Base-by-base conservation (phyloP, 2,797 vertebrate species). In the Neoniphon sammara region DNA sequence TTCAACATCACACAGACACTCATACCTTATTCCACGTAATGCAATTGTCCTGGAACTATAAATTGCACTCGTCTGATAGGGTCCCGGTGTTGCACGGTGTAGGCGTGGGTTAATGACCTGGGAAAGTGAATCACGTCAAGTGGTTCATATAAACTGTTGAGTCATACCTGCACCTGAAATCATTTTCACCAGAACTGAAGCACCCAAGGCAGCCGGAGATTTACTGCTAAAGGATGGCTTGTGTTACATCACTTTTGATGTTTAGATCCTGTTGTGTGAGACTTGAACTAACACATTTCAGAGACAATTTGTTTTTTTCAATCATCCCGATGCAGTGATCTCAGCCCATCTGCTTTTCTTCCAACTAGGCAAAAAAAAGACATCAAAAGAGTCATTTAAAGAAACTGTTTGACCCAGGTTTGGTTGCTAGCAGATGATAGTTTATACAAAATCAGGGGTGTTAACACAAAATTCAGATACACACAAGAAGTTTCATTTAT, bases 61-160 rank as follows among this genome's bases (percentile, higher is more conserved):
- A 72, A 64, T 78, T 68, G 58, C 79, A 69, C 71, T 75, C 23
- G 23, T 60, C 52, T 80, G 78, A 80, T 23, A 9, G 56, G 30
- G 30, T 66, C 73, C 74, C 54, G 0, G 71, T 75, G 73, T 62
- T 57, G 73, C 34, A 3, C 0, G 3, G 52, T 31, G 63, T 73
- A 63, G 75, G 81, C 34, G 59, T 46, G 34, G 65, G 67, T 80
- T 75, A 83, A 87, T 78, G 59, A 82, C 78, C 82, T 80, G 84
- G 80, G 85, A 81, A 83, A 83, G 75, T 84, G 70, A 89, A 86
- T 89, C 84, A 64, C 72, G 59, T 69, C 67, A 55, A 85, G 77
- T 20, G 62, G 81, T 86, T 71, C 57, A 49, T 85, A 72, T 77
- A 84, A 88, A 82, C 74, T 30, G 71, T 67, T 85, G 82, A 91